Percentiles rank a stretch among this genome's conserved stretches.
Conservation (phyloP, 2,888 invertebrate genomes). For the Apodemia hepburni region DNA sequence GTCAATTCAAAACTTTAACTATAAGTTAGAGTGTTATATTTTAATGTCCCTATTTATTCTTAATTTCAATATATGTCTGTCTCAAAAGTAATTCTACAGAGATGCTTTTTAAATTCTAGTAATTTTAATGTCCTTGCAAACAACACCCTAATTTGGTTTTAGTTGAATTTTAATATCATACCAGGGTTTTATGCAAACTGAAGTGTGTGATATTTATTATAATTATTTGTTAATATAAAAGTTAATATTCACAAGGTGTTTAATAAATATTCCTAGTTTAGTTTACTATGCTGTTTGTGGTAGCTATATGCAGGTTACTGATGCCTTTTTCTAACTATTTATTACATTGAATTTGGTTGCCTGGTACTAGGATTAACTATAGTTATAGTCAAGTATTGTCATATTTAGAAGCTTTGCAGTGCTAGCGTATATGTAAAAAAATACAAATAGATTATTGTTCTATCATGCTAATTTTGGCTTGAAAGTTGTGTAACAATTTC, state of each 20-base stretch:
- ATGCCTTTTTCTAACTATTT: conserved; percentile 57
- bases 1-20: conserved; percentile 77
- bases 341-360: conserved; percentile 65
- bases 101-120: conserved; percentile 50
- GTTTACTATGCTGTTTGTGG: conserved; percentile 61
- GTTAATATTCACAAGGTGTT: conserved; percentile 14
- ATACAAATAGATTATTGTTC: conserved; percentile 14
- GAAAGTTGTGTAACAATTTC: conserved; percentile 4
- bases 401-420: conserved; percentile 63
- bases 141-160: conserved; percentile 41
- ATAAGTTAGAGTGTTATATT: conserved; percentile 76
- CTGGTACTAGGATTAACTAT: conserved; percentile 61
- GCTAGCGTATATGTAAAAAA: conserved; percentile 45
- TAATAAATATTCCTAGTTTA: conserved; percentile 33
- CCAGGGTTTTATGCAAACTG: conserved; percentile 59
- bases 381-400: conserved; percentile 55
- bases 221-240: conserved; percentile 40
- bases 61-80: conserved; percentile 55
- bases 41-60: conserved; percentile 70
- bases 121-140: conserved; percentile 46
- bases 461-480: conserved; percentile 13
- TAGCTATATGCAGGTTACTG: conserved; percentile 63
- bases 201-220: conserved; percentile 66
- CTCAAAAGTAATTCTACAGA: conserved; percentile 53
- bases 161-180: conserved; percentile 44